phyloP scores from a whole-genome alignment of 2,797 vertebrate species.

The Acropternis orthonyx region DNA sequence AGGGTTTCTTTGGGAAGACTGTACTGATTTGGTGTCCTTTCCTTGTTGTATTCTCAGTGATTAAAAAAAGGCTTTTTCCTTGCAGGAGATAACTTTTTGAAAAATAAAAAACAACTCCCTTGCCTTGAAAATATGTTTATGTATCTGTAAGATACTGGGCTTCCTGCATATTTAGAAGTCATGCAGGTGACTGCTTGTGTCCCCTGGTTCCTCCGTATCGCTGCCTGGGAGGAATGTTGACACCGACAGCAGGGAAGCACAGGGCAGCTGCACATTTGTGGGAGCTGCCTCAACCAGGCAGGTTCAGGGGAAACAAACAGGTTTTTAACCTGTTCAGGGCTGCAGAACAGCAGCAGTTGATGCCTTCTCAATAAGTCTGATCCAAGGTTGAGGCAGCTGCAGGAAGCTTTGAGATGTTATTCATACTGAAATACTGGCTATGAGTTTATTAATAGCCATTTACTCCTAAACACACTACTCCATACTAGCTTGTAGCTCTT shows the following conservation, averaged over 20 bases:
- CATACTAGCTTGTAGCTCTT: neutral
- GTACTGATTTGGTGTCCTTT: neutral
- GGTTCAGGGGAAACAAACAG: neutral
- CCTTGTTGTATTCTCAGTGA: neutral
- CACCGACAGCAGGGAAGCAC: neutral
- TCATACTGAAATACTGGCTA: neutral
- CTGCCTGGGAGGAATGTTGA: neutral
- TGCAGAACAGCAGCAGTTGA: neutral
- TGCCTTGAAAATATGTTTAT: neutral
- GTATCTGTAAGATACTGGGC: neutral
- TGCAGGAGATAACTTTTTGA: neutral
- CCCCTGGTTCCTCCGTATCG: fast-evolving
- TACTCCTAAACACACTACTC: neutral
- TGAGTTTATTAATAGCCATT: neutral
- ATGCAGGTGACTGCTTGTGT: neutral
- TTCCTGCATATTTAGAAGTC: fast-evolving
- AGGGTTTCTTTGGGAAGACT: neutral
- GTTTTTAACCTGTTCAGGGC: neutral
- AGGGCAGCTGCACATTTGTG: neutral
- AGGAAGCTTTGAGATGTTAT: neutral
- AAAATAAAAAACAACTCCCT: neutral
- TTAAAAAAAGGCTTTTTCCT: neutral
- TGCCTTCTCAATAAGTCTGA: neutral
- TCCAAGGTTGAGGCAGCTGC: neutral
- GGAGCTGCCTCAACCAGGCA: neutral